phyloP scores from a whole-genome alignment of 92 coral and sea anemone species.

The Zoanthus sansibaricus region DNA sequence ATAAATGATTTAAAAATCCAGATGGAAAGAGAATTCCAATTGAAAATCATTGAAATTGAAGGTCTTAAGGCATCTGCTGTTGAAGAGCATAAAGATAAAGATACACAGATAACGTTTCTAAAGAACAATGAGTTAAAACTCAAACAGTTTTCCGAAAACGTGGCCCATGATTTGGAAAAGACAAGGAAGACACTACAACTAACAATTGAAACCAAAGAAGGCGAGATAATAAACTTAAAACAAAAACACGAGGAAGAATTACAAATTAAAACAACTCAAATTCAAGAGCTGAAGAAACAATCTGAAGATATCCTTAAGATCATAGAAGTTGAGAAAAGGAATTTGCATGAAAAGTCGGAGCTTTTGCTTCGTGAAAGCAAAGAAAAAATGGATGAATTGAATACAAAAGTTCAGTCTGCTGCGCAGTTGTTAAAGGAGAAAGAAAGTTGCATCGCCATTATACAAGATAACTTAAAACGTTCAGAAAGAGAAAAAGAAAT shows the following conservation, averaged over 20 bases:
- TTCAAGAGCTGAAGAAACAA: constrained; percentile 10
- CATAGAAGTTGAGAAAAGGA: constrained; percentile 1
- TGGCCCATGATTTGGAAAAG: constrained; percentile 65
- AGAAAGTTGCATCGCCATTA: not conserved
- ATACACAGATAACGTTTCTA: constrained; percentile 37
- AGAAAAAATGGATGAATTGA: constrained; percentile 13
- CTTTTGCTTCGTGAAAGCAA: not conserved
- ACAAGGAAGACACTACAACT: constrained; percentile 46
- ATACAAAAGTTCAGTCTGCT: not conserved
- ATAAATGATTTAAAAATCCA: constrained; percentile 25
- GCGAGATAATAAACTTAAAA: constrained; percentile 42
- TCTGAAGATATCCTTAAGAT: not conserved
- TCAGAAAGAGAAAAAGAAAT: constrained; percentile 21
- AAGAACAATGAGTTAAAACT: constrained; percentile 20
- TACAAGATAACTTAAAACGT: constrained; percentile 9
- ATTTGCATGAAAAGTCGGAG: not conserved
- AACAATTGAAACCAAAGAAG: constrained; percentile 48
- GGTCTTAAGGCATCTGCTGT: constrained; percentile 24
- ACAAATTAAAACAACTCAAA: not conserved
- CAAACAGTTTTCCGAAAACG: constrained; percentile 33
- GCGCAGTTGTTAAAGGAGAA: constrained; percentile 2
- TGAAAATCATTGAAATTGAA: constrained; percentile 43
- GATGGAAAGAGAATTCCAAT: constrained; percentile 30
- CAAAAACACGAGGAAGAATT: constrained; percentile 5
- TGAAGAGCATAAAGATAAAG: constrained; percentile 33